phyloP scores from a whole-genome alignment of 2,888 invertebrate species.

The Diadromus collaris region DNA sequence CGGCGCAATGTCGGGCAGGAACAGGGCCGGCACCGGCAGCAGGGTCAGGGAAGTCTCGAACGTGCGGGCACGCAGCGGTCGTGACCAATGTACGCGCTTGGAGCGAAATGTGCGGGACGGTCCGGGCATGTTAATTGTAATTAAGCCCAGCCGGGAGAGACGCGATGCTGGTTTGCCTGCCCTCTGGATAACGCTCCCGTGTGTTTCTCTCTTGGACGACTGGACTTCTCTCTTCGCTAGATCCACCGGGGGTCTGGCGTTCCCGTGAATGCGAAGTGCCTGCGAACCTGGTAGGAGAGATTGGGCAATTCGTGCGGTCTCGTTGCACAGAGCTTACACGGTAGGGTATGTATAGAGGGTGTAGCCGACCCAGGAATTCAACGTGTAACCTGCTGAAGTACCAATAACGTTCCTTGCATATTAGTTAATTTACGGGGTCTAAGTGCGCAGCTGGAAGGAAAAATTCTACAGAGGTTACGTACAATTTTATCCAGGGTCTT shows the following conservation, averaged over 20 bases:
- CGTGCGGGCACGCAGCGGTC: constrained; percentile 40
- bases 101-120: constrained; percentile 57
- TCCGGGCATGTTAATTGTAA: constrained; percentile 60
- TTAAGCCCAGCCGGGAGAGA: constrained; percentile 52
- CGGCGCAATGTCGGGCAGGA: constrained; percentile 21
- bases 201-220: constrained; percentile 35
- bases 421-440: not conserved
- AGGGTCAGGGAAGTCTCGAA: constrained; percentile 42
- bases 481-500: not conserved
- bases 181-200: constrained; percentile 33
- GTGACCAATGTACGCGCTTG: constrained; percentile 54
- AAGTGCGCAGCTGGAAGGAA: not conserved
- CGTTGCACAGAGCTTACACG: constrained; percentile 23
- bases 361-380: constrained; percentile 25
- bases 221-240: constrained; percentile 10
- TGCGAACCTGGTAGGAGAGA: constrained; percentile 47
- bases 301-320: constrained; percentile 51
- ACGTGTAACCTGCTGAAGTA: constrained; percentile 29
- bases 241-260: constrained; percentile 27
- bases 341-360: constrained; percentile 9
- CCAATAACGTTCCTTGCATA: constrained; percentile 24
- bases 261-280: constrained; percentile 52
- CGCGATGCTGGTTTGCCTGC: constrained; percentile 48
- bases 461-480: not conserved
- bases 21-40: constrained; percentile 1